Conservation (phyloP, 2,888 invertebrate genomes). For the Troilus luridus region DNA sequence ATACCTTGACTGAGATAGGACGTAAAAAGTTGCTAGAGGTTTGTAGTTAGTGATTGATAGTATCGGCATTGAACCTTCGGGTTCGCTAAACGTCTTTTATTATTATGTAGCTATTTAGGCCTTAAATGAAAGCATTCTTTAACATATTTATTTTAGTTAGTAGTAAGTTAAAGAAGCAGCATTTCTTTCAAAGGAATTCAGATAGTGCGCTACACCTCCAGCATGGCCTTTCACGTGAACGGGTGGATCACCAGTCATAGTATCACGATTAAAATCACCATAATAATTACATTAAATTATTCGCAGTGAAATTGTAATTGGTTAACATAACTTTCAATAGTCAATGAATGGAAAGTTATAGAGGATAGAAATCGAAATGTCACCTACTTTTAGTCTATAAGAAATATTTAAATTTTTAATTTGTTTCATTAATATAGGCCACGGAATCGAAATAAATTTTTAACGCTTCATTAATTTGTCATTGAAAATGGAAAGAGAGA, state of each 20-base stretch:
- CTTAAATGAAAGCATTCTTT: no score
- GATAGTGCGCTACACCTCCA: neutral
- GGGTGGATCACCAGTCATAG: neutral
- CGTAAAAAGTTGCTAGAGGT: no score
- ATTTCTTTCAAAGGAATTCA: neutral
- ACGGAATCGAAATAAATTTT: neutral
- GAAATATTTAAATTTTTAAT: neutral
- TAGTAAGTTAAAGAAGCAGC: no score
- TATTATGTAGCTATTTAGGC: no score
- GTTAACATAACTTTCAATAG: slow-evolving; percentile 4
- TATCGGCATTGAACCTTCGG: no score
- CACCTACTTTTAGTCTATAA: neutral
- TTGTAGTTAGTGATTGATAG: no score
- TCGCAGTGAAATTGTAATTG: neutral
- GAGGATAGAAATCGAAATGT: neutral
- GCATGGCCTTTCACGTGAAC: no score
- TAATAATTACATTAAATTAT: slow-evolving; percentile 23
- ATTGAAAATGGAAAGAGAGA: no score
- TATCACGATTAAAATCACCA: neutral
- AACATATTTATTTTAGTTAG: no score
- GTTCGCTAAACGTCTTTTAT: no score
- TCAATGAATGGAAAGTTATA: neutral
- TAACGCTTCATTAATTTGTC: neutral
- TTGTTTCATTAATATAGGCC: neutral
- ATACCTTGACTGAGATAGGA: no score